Base-by-base conservation (phyloP, 2,888 invertebrate species). In the Eupeodes latifasciatus region DNA sequence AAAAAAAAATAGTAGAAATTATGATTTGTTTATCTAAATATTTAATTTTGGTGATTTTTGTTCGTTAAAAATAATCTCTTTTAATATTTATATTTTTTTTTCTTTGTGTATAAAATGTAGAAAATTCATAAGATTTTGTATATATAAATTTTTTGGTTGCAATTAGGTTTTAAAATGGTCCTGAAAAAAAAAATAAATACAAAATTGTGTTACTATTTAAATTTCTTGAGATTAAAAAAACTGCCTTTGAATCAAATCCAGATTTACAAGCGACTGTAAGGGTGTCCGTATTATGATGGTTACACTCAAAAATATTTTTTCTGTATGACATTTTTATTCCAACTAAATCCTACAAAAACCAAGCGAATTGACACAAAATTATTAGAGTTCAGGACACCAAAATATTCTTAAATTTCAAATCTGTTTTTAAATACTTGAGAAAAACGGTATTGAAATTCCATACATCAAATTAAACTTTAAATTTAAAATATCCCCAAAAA, bases 101-200 rank as follows among this genome's bases (percentile, higher is more conserved):
- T 59, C 49, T 27, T 53, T 72, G 19, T 66, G 44, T 61, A 49
- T 61, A 83, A 67, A 55, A 61, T 7, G 79, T 86, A 86, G 86
- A 86, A 86, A 85, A 66, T 84, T 87, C 87, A 83, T 87, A 87
- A 87, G 84, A 80, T 47, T 16, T 72, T 44, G 16, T 72, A 34
- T 74, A 51, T 76, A 64, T n/a, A n/a, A n/a, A 47, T 53, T 81
- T 71, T 53, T 47, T 85, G 12, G 12, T 57, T 66, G 61, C 51
- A 53, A 57, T 55, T 69, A 19, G 3, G 55, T 27, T 80, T 14
- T 53, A 10, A 64, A 14, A 27, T 87, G 83, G 87, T 80, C 80
- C 87, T 87, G 87, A 74, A 72, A 72, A 72, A 59, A n/a, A 44
- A 44, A 27, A 59, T 57, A 53, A 77, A 67, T 12, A 59, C 55